Evolutionary conservation across 2,888 invertebrate species (phyloP), one percentile per base, ranked within the genome.

Genomic region (Oscheius myriophilus): DNA sequence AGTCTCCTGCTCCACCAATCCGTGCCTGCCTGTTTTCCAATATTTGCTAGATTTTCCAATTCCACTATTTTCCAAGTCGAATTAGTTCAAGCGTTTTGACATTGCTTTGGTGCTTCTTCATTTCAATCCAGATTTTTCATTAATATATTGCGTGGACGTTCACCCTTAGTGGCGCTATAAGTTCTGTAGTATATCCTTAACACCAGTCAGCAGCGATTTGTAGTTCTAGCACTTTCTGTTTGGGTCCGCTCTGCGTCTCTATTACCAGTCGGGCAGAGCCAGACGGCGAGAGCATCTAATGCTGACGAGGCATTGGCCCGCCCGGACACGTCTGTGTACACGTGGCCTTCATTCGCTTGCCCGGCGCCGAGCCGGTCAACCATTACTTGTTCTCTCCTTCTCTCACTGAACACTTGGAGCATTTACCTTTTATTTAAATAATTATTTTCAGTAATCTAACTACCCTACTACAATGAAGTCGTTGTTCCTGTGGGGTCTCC

Each of bases 391-490:
- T 42, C 43, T 45, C 21, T 23, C n/a, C 26, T 46, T 33, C 25
- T 39, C 41, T 58, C 58, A 58, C n/a, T 67, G 18, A 11, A 23
- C n/a, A 39, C 23, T 33, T 18, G 14, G 4, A 14, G 11, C 64
- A 12, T 53, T 26, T 33, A 4, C 6, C 21, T 4, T 39, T 42
- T 43, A 43, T 43, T 16, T 59, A 18, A 18, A 6, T 49, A 6
- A 49, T 4, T 49, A n/a, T 49, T 49, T 49, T 21, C 18, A 49
- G 49, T 49, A n/a, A 18, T 21, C 18, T 49, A 49, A 39, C 18
- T 21, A 21, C 23, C 18, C 46, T 14, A 59, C 26, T 45, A 75
- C 62, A 67, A 84, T 84, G 84, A 84, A 79, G 75, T 80, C 82
- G 52, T 65, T 82, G 26, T 78, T 76, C 68, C 59, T 74, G 52